Base-by-base conservation (phyloP, 2,113 vertebrate species). In the Rostratula benghalensis region DNA sequence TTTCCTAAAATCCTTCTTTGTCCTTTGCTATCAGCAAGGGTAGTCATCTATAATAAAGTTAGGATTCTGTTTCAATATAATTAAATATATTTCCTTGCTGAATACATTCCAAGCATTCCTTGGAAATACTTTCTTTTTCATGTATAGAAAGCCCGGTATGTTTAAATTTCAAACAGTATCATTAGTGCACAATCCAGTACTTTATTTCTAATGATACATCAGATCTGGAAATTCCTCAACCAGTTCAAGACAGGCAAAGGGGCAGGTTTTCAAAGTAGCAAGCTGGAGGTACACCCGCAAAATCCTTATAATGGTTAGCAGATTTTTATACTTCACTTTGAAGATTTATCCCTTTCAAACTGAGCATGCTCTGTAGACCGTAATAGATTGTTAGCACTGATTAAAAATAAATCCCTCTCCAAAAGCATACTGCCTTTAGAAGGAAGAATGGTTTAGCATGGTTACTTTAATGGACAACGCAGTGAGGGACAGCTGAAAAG, bases 31-130 rank as follows among this genome's bases (percentile, higher is more conserved):
- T 96, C 45, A 31, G 74, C 67, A 90, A 94, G 93, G 7, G 27
- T 83, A 96, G 91, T 73, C 21, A 39, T 83, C 71, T 87, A 94
- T 98, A 97, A 98, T 95, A 97, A 94, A 83, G 91, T 97, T 97
- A 97, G 97, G 93, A 96, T 98, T 97, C 95, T 93, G 95, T 98
- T 98, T 98, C 97, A 97, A 92, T 93, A 95, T 97, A 97, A 97
- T 98, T 97, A 97, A 97, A 95, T 80, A 88, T 96, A 92, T 95
- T 97, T 97, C 97, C 94, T 97, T 59, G 83, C 89, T 94, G 94
- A 94, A 91, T 97, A 92, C 95, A 98, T 98, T 98, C 97, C 97
- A 98, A 84, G 85, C 97, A 98, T 98, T 97, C 97, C 90, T 97
- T 91, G 79, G 93, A 97, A 95, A 97, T 97, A 81, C 88, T 97